phyloP scores from a whole-genome alignment of 2,797 vertebrate species.

The Microcaecilia unicolor region DNA sequence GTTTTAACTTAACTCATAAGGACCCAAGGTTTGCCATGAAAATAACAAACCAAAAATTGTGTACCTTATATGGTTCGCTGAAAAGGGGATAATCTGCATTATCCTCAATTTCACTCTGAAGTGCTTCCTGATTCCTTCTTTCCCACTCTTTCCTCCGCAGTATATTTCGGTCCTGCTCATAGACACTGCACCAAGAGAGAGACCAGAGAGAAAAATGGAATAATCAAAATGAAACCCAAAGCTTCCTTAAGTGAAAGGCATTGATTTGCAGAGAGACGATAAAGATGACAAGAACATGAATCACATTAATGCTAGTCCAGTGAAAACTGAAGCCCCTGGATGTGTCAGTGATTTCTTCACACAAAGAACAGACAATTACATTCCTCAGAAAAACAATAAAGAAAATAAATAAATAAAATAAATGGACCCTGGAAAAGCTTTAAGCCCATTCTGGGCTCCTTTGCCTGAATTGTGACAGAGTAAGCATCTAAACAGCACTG shows the following conservation, averaged over 20 bases:
- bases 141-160: constrained; percentile 64
- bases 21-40: too few species aligned
- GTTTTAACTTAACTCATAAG: too few species aligned
- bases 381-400: constrained; percentile 21
- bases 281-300: constrained; percentile 26
- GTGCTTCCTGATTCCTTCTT: constrained; percentile 59
- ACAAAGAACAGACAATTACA: constrained; percentile 31
- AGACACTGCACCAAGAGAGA: constrained; percentile 44
- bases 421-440: constrained; percentile 20
- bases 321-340: constrained; percentile 4
- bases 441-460: constrained; percentile 18
- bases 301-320: constrained; percentile 21
- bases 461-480: constrained; percentile 23
- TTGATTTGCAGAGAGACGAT: constrained; percentile 24
- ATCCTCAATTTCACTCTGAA: constrained; percentile 51
- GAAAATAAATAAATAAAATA: constrained; percentile 12
- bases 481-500: constrained; percentile 32
- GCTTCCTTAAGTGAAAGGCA: constrained; percentile 11
- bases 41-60: too few species aligned
- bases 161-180: constrained; percentile 61
- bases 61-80: constrained; percentile 70
- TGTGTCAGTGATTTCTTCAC: constrained; percentile 17
- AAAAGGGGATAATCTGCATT: constrained; percentile 60
- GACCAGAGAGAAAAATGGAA: constrained; percentile 9
- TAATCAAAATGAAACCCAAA: too few species aligned